Conservation (phyloP, 2,113 vertebrate genomes). For the Polypterus bichir region DNA sequence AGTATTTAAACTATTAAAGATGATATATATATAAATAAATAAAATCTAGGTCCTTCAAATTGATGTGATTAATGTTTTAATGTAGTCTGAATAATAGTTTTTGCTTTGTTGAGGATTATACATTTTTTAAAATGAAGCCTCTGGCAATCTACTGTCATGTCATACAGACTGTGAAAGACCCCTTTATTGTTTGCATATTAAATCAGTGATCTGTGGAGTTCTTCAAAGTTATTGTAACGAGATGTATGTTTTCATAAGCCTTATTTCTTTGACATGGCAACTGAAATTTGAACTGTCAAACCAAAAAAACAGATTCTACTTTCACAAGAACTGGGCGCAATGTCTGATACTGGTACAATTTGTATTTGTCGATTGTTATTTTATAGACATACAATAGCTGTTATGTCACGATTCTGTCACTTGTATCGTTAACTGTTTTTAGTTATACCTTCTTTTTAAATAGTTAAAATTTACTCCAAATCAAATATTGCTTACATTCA, state of each 20-base stretch:
- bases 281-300: conserved; percentile 59
- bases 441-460: too few species aligned
- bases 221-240: conserved; percentile 72
- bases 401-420: too few species aligned
- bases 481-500: too few species aligned
- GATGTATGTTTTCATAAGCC: conserved; percentile 78
- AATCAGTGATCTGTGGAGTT: conserved; percentile 63
- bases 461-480: too few species aligned
- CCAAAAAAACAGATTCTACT: conserved; percentile 26
- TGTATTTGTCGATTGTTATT: conserved; percentile 25
- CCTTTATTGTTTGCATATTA: conserved; percentile 78
- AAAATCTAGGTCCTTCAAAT: too few species aligned
- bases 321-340: conserved; percentile 18
- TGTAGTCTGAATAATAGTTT: conserved; percentile 71
- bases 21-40: too few species aligned
- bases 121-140: conserved; percentile 73
- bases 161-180: conserved; percentile 45
- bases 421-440: too few species aligned
- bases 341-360: conserved; percentile 20
- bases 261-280: conserved; percentile 69
- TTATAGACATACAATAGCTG: neutral
- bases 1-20: conserved; percentile 16
- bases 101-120: conserved; percentile 65
- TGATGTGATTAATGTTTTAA: conserved; percentile 53
- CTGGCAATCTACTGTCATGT: conserved; percentile 71